Base-by-base conservation (phyloP, 2,113 vertebrate genomes). In the Ancistrus triradiatus region DNA sequence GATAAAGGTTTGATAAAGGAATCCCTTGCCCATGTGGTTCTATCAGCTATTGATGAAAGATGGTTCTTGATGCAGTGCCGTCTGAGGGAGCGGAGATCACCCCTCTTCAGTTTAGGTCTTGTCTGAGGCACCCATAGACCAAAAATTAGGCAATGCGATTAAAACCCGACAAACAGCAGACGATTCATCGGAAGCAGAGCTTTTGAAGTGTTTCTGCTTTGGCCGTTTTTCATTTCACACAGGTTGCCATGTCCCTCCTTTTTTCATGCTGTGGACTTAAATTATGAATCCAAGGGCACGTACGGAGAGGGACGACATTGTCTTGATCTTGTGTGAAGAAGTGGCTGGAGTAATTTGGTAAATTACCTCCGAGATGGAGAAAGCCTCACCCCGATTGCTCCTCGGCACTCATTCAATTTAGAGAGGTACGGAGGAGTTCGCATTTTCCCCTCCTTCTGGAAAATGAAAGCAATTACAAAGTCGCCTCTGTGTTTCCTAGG, bases 391-490 rank as follows among this genome's bases (percentile, higher is more conserved):
- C 19, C 50, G 48, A 42, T 21, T 57, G 58, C 62, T 69, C 74
- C 31, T 67, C 66, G 35, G 27, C 40, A 46, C 71, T 53, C 33
- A 63, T 78, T 76, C 55, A 63, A 72, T 76, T 71, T 74, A 56
- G 31, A 42, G 59, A 65, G 63, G 57, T 63, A 71, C 33, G 58
- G 43, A 47, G 70, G 57, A 55, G 74, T 63, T 68, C 53, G 47
- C 56, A 52, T 65, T 69, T 70, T 66, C 53, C 63, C 66, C 66
- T 69, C 24, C 44, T 63, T 62, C 63, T 47, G 25, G 66, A 65
- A 74, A 74, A 72, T 59, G 64, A 74, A 77, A 74, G 71, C 68
- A 74, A 72, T 78, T 67, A 69, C 62, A 47, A 66, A 37, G 55
- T 55, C 69, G 31, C 51, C 21, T 56, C 37, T 37, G 60, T 55